Conservation (phyloP, 2,888 invertebrate genomes). For the Epistrophe eligans region DNA sequence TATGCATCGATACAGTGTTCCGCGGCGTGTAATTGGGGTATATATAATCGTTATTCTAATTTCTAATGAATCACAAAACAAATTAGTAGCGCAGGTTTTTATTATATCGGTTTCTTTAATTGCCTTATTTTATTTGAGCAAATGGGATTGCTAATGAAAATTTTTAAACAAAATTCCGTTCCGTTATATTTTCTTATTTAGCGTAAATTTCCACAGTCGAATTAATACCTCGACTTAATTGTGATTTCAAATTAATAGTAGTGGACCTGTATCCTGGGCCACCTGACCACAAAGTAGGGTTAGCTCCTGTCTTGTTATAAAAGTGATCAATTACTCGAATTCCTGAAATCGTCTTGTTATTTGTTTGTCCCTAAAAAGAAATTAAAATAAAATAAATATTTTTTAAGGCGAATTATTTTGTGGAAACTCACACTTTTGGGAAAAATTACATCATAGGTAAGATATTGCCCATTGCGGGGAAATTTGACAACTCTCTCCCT, state of each 20-base stretch:
- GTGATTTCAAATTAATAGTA: slow-evolving; percentile 34
- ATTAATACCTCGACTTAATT: slow-evolving; percentile 32
- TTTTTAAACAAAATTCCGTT: background rate
- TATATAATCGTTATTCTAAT: no score
- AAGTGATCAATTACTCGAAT: slow-evolving; percentile 36
- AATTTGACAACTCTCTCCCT: slow-evolving; percentile 10
- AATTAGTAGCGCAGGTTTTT: no score
- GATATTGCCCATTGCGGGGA: slow-evolving; percentile 16
- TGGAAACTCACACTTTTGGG: slow-evolving; percentile 19
- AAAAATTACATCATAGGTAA: background rate
- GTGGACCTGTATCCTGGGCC: slow-evolving; percentile 23
- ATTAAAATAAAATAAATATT: background rate
- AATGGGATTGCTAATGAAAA: background rate
- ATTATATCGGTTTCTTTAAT: background rate
- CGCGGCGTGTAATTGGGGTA: no score
- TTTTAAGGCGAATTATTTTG: background rate
- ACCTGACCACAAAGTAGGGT: slow-evolving; percentile 22
- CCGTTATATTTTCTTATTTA: background rate
- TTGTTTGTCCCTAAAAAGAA: slow-evolving; percentile 5
- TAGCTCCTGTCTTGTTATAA: slow-evolving; percentile 23
- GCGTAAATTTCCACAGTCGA: slow-evolving; percentile 34
- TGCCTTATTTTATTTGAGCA: slow-evolving; percentile 7
- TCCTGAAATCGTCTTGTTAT: slow-evolving; percentile 25
- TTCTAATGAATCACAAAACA: no score
- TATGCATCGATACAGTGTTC: no score